phyloP scores from a whole-genome alignment of 1,140 invertebrate genomes.

The Conopomorpha cramerella region DNA sequence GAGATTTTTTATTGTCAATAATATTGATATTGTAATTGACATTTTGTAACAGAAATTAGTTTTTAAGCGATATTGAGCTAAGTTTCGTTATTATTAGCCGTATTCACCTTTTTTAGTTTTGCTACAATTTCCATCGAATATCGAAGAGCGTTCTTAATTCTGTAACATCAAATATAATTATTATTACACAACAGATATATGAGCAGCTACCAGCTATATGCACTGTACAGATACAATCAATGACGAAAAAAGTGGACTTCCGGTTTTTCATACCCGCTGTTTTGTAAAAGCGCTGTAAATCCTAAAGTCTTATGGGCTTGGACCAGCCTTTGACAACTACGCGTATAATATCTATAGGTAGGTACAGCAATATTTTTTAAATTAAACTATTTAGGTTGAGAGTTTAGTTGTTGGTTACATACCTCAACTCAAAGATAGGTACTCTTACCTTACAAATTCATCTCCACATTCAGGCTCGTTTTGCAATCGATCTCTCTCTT shows the following conservation, averaged over 20 bases:
- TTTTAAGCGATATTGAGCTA: neutral
- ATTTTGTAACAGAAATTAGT: neutral
- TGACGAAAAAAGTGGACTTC: no score
- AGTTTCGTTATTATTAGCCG: neutral
- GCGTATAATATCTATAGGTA: no score
- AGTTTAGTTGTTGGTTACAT: neutral
- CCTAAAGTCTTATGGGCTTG: no score
- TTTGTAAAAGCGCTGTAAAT: no score
- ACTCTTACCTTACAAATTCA: slow-evolving; percentile 31
- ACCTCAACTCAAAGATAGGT: neutral
- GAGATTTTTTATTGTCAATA: slow-evolving; percentile 5
- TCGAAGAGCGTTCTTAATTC: slow-evolving; percentile 36
- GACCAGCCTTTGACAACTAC: no score
- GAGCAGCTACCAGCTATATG: no score
- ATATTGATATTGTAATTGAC: no score
- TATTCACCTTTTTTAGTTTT: slow-evolving; percentile 5
- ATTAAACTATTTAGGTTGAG: neutral
- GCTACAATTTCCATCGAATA: slow-evolving; percentile 27
- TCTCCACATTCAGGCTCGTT: slow-evolving; percentile 28
- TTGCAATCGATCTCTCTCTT: slow-evolving; percentile 21
- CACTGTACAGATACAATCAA: neutral
- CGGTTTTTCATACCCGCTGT: no score
- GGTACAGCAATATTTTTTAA: no score
- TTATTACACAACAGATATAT: no score
- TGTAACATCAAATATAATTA: slow-evolving; percentile 14